Conservation (phyloP, 2,113 vertebrate genomes). For the Callopanchax toddi region DNA sequence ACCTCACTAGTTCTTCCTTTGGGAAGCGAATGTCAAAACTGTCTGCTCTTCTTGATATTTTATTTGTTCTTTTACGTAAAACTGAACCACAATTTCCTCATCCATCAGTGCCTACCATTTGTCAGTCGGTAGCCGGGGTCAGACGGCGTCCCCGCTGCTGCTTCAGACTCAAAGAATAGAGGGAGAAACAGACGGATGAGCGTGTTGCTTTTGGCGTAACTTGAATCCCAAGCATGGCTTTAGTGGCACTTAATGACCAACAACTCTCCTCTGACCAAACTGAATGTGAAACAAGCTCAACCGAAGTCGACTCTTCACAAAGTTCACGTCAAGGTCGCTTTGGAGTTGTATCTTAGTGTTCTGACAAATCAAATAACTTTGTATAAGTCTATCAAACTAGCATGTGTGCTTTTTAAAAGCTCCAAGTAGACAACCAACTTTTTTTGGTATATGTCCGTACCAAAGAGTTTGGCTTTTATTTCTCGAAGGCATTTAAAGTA, state of each 20-base stretch:
- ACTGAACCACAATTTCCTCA: slow-evolving; percentile 42
- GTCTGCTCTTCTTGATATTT: slow-evolving; percentile 37
- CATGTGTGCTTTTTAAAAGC: slow-evolving; percentile 75
- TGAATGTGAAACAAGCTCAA: slow-evolving; percentile 89
- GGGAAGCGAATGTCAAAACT: slow-evolving; percentile 52
- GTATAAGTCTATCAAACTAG: slow-evolving; percentile 81
- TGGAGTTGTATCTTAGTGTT: slow-evolving; percentile 82
- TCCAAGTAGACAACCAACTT: slow-evolving; percentile 79
- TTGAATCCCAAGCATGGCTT: slow-evolving; percentile 83
- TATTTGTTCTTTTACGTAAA: slow-evolving; percentile 9
- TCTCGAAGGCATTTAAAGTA: slow-evolving; percentile 81
- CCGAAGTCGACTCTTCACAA: slow-evolving; percentile 84
- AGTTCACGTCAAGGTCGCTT: slow-evolving; percentile 80
- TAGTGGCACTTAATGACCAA: slow-evolving; percentile 72
- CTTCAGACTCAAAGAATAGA: slow-evolving; percentile 51
- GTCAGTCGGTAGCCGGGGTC: slow-evolving; percentile 42
- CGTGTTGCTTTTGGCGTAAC: slow-evolving; percentile 73
- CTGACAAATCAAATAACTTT: slow-evolving; percentile 92
- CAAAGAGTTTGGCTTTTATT: slow-evolving; percentile 88
- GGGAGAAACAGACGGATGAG: slow-evolving; percentile 32
- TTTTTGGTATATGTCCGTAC: slow-evolving; percentile 85
- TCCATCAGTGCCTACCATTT: slow-evolving; percentile 65
- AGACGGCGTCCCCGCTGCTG: slow-evolving; percentile 34
- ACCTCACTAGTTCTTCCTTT: slow-evolving; percentile 48
- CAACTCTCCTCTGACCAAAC: slow-evolving; percentile 81